Conservation (phyloP, 2,797 vertebrate genomes). For the Anguilla obscura region DNA sequence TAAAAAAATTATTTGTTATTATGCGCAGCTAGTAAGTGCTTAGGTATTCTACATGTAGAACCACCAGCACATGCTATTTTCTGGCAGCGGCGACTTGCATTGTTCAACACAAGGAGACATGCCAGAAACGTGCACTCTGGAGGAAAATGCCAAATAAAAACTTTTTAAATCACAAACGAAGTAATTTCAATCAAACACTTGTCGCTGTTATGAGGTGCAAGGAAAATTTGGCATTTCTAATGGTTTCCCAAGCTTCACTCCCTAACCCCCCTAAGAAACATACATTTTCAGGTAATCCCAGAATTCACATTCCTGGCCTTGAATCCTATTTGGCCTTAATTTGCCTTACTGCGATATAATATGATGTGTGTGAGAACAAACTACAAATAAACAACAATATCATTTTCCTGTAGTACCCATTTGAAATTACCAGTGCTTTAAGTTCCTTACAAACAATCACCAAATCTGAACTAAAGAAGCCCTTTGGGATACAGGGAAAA, state of each 20-base stretch:
- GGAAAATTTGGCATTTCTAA: not conserved
- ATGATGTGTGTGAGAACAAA: not conserved
- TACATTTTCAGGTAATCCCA: not conserved
- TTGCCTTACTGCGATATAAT: not conserved
- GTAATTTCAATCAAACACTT: not conserved
- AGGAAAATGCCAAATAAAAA: not conserved
- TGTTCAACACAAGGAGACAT: too few species aligned
- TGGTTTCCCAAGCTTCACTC: not conserved
- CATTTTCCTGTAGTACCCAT: not conserved
- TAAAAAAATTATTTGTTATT: too few species aligned
- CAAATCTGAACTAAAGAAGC: not conserved
- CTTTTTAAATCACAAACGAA: too few species aligned
- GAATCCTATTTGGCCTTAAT: not conserved
- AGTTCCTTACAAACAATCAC: not conserved
- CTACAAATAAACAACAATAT: not conserved
- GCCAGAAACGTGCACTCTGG: too few species aligned
- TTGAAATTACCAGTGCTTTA: not conserved
- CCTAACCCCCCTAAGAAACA: not conserved
- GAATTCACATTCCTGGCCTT: not conserved
- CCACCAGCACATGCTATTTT: too few species aligned
- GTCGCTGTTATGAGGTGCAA: not conserved
- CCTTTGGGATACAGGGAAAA: not conserved
- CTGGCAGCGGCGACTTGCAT: too few species aligned
- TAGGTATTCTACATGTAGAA: too few species aligned
- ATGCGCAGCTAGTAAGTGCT: too few species aligned